Percentiles rank a stretch among this genome's conserved stretches.
These are phyloP conservation scores for Centropyge bicolor DNA, from an alignment of 2,797 vertebrate genomes.

Conservation along the genomic window DNA sequence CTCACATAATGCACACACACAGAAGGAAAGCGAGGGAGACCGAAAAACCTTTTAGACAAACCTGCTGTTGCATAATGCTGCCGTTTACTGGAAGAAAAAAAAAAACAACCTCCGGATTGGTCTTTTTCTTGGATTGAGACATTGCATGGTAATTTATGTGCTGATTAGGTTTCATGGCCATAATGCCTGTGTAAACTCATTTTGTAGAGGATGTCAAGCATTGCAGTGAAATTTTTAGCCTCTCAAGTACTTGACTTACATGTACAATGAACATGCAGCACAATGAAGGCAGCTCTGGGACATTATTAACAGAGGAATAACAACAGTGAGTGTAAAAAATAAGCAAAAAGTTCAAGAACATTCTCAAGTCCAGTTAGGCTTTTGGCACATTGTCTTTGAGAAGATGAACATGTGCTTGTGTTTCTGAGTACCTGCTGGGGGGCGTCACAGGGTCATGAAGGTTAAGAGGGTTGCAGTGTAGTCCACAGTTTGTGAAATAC, in stretches of 20 bases:
- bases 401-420: slow-evolving; percentile 47
- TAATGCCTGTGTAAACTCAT: slow-evolving; percentile 51
- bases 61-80: slow-evolving; percentile 41
- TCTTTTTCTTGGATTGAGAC: slow-evolving; percentile 38
- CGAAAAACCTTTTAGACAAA: slow-evolving; percentile 16
- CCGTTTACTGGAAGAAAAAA: slow-evolving; percentile 28
- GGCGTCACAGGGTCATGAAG: slow-evolving; percentile 29
- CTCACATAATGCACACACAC: slow-evolving; percentile 46
- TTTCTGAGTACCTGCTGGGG: slow-evolving; percentile 45
- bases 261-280: background rate
- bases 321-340: background rate
- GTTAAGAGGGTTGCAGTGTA: slow-evolving; percentile 43
- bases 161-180: slow-evolving; percentile 58
- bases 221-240: background rate
- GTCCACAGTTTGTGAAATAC: slow-evolving; percentile 17
- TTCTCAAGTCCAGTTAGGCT: slow-evolving; percentile 1
- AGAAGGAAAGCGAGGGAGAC: slow-evolving; percentile 40
- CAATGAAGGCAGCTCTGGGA: background rate
- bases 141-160: slow-evolving; percentile 37
- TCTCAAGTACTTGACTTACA: slow-evolving; percentile 15
- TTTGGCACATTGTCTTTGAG: slow-evolving; percentile 36
- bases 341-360: background rate
- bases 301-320: slow-evolving; percentile 6
- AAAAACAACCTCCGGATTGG: background rate
- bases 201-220: slow-evolving; percentile 37